Evolutionary conservation across 2,888 invertebrate genomes (phyloP).

Genomic region (Drosophila trichaetosa): DNA sequence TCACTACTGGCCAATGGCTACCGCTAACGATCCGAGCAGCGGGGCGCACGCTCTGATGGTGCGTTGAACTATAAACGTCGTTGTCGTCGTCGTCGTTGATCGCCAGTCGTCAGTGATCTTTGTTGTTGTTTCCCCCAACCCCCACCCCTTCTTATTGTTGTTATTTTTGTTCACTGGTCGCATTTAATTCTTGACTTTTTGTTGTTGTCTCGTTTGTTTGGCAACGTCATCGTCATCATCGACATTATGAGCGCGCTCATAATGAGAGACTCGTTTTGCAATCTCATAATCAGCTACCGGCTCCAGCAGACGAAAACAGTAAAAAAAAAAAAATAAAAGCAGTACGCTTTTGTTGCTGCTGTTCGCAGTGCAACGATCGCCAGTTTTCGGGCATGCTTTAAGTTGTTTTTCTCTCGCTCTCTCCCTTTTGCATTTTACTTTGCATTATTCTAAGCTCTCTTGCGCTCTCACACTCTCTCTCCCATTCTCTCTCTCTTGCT

Average conservation of each 20-base stretch:
- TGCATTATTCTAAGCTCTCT: not conserved
- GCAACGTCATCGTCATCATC: conserved; percentile 72
- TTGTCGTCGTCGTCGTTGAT: conserved; percentile 39
- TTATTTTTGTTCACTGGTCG: conserved; percentile 42
- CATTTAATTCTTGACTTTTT: conserved; percentile 72
- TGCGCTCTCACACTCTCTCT: conserved; percentile 11
- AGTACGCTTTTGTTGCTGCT: conserved; percentile 22
- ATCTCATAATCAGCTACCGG: conserved; percentile 76
- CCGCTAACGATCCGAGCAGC: conserved; percentile 56
- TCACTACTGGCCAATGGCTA: conserved; percentile 66
- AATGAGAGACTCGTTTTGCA: conserved; percentile 70
- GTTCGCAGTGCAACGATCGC: conserved; percentile 74
- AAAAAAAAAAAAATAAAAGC: conserved; percentile 11
- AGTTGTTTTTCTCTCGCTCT: conserved; percentile 20
- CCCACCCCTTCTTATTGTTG: conserved; percentile 22
- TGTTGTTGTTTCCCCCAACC: conserved; percentile 21
- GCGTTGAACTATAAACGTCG: conserved; percentile 83
- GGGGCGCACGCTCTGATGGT: conserved; percentile 57
- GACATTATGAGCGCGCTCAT: conserved; percentile 61
- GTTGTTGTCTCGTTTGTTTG: conserved; percentile 51
- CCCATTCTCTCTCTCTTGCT: not conserved
- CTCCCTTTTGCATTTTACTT: conserved; percentile 20
- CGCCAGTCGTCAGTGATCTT: conserved; percentile 47
- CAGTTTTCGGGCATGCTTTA: conserved; percentile 52
- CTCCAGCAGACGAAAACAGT: conserved; percentile 47